Conservation (phyloP, 2,888 invertebrate species). For the Thera britannica region DNA sequence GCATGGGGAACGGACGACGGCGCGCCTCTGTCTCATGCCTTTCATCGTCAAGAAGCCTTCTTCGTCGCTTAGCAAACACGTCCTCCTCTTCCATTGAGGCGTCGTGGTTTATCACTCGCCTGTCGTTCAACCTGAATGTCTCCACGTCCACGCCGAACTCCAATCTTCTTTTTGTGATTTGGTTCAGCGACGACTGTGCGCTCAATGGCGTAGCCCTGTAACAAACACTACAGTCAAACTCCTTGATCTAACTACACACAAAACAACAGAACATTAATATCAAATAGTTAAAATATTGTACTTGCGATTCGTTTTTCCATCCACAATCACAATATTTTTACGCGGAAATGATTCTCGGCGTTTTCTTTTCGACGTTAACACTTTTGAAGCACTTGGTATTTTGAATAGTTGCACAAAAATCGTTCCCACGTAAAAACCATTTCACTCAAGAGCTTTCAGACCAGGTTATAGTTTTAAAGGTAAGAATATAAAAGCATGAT, state of each 20-base stretch:
- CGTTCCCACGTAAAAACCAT: constrained; percentile 86
- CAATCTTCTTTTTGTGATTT: constrained; percentile 89
- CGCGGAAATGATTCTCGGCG: constrained; percentile 86
- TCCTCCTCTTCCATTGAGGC: constrained; percentile 80
- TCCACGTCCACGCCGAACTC: constrained; percentile 85
- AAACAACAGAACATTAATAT: constrained; percentile 45
- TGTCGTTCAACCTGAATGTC: constrained; percentile 70
- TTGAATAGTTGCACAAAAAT: constrained; percentile 79
- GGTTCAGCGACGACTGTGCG: constrained; percentile 85
- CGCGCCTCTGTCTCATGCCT: constrained; percentile 61
- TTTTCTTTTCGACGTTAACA: constrained; percentile 78
- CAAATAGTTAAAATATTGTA: constrained; percentile 65
- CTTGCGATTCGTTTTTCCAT: constrained; percentile 84
- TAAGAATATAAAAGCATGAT: constrained; percentile 27
- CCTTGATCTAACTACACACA: constrained; percentile 37
- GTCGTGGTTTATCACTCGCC: constrained; percentile 66
- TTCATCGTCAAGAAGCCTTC: constrained; percentile 80
- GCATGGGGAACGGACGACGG: constrained; percentile 59
- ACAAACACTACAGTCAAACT: constrained; percentile 63
- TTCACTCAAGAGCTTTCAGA: constrained; percentile 85
- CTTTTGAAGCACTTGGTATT: constrained; percentile 73
- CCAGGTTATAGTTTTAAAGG: constrained; percentile 66
- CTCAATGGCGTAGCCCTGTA: constrained; percentile 83
- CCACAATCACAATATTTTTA: constrained; percentile 84
- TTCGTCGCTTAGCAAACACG: constrained; percentile 69